Evolutionary conservation across 2,888 invertebrate genomes (phyloP), one percentile per base, ranked within the genome.

Genomic region (Heteromurus nitidus): DNA sequence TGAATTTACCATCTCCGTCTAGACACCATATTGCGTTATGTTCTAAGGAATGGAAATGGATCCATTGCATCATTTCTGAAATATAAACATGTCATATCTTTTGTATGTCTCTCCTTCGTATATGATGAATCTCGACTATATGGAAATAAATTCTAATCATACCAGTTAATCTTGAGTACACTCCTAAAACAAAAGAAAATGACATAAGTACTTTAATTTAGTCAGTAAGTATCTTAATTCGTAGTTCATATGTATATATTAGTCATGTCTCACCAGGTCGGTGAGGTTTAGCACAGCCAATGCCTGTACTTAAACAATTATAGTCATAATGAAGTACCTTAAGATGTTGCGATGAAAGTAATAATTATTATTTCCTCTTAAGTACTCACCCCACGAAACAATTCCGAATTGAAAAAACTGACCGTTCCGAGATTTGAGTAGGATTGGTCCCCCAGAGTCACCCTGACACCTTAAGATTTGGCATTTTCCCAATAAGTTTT

Each of bases 121-220:
- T 47, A 20, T 20, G n/a, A 28, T n/a, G 3, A 42, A 7, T 47
- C 11, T 60, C 13, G 11, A 16, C 1, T 13, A 55, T 31, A 73
- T 42, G 11, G 3, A 36, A 22, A 16, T 24, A 20, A 36, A 24
- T n/a, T 60, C 42, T 26, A n/a, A 22, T 28, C 26, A 72, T 76
- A 85, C 85, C 86, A 55, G 85, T 85, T 26, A 86, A 80, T 26
- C 83, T 44, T n/a, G 84, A 80, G 50, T 87, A 87, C 0, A 86
- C 24, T 1, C 80, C 86, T 0, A n/a, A n/a, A n/a, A n/a, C n/a
- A n/a, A n/a, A n/a, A n/a, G n/a, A n/a, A n/a, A n/a, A n/a, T n/a
- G n/a, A n/a, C n/a, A n/a, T n/a, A n/a, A n/a, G n/a, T n/a, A n/a
- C n/a, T n/a, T n/a, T n/a, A n/a, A n/a, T n/a, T n/a, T n/a, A n/a